phyloP scores from a whole-genome alignment of 2,113 vertebrate species.

The Caranx melampygus region DNA sequence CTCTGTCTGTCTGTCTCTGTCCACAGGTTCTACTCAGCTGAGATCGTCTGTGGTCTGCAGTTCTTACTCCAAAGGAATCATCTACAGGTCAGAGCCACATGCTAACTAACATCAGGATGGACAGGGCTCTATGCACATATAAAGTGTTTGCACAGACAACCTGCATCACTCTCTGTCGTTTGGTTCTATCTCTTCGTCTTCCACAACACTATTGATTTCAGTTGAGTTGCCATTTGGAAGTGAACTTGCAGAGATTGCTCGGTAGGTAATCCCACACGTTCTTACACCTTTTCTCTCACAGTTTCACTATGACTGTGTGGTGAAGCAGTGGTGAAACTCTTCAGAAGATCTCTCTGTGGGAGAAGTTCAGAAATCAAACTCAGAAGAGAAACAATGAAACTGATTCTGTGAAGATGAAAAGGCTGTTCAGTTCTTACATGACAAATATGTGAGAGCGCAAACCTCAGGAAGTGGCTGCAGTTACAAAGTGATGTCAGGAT shows the following conservation, averaged over 20 bases:
- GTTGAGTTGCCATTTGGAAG: slow-evolving; percentile 28
- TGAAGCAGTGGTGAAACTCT: slow-evolving; percentile 37
- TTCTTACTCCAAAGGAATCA: slow-evolving; percentile 94
- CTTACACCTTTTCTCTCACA: slow-evolving; percentile 31
- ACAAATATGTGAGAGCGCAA: not conserved
- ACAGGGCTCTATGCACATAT: not conserved
- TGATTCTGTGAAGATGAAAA: not conserved
- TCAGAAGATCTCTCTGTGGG: slow-evolving; percentile 21
- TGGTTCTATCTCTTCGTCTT: not conserved
- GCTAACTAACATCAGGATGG: not conserved
- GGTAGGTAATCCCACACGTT: slow-evolving; percentile 54
- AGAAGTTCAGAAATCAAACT: not conserved
- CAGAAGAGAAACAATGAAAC: not conserved
- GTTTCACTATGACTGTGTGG: slow-evolving; percentile 35
- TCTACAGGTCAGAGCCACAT: slow-evolving; percentile 91
- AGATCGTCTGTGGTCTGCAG: slow-evolving; percentile 96
- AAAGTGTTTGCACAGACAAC: not conserved
- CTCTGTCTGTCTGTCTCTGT: no score
- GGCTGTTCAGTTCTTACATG: not conserved
- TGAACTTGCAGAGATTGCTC: slow-evolving; percentile 22
- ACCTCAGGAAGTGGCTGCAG: not conserved
- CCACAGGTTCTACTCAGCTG: slow-evolving; percentile 94
- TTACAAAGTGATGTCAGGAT: not conserved
- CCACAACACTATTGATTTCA: not conserved
- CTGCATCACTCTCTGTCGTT: not conserved